These are phyloP conservation scores for Oegoconia quadripuncta DNA, from an alignment of 2,888 invertebrate species.

Conservation along the genomic window DNA sequence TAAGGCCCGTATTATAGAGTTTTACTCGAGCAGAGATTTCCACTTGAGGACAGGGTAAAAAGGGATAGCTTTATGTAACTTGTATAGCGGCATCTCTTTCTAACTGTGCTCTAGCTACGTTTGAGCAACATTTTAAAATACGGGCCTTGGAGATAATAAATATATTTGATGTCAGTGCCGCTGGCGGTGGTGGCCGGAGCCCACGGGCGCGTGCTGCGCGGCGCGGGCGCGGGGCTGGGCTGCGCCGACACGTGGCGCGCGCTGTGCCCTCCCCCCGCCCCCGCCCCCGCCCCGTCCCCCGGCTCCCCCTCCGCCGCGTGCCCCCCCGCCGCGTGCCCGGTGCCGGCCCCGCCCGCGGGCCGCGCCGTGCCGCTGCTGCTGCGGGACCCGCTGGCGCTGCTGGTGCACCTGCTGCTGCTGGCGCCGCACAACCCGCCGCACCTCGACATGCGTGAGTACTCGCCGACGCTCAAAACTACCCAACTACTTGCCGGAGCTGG, in stretches of 20 bases:
- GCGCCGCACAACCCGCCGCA: slow-evolving; percentile 87
- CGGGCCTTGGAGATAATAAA: background rate
- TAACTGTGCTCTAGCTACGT: too few species aligned
- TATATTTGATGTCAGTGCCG: slow-evolving; percentile 81
- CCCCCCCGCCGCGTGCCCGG: slow-evolving; percentile 23
- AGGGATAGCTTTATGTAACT: too few species aligned
- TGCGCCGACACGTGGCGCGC: slow-evolving; percentile 41
- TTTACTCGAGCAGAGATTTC: too few species aligned
- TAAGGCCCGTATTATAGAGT: too few species aligned
- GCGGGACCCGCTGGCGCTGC: slow-evolving; percentile 90
- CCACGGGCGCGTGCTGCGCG: slow-evolving; percentile 85
- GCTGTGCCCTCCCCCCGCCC: slow-evolving; percentile 30
- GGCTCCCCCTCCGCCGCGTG: slow-evolving; percentile 36
- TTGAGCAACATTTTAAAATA: too few species aligned
- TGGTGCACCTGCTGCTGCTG: slow-evolving; percentile 91
- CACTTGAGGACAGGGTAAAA: too few species aligned
- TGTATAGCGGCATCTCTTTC: too few species aligned
- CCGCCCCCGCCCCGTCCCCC: slow-evolving; percentile 28
- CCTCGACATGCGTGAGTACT: slow-evolving; percentile 86
- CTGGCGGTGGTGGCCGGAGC: slow-evolving; percentile 92
- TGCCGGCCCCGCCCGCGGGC: slow-evolving; percentile 38
- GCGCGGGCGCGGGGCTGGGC: slow-evolving; percentile 27
- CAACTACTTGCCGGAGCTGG: too few species aligned
- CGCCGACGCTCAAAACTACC: too few species aligned
- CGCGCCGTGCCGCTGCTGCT: slow-evolving; percentile 87